Percentiles rank a stretch among this genome's conserved stretches.
Conservation (phyloP, 1,140 invertebrate genomes). For the Maconellicoccus hirsutus region DNA sequence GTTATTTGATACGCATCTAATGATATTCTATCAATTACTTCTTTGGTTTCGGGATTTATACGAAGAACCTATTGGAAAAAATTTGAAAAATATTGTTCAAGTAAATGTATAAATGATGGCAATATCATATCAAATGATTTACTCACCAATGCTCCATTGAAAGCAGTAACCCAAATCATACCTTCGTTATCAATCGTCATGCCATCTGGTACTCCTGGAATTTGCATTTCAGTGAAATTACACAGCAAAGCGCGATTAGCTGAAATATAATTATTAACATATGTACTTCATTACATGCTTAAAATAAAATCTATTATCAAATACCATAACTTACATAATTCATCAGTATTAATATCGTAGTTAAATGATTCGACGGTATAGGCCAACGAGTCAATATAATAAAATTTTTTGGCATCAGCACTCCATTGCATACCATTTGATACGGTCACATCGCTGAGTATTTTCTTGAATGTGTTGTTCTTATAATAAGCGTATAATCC, state of each 20-base stretch:
- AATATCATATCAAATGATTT: too few relatives aligned
- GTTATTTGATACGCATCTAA: slow-evolving; percentile 61
- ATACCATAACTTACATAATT: slow-evolving; percentile 31
- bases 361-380: slow-evolving; percentile 28
- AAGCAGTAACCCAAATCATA: slow-evolving; percentile 52
- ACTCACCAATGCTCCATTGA: slow-evolving; percentile 35
- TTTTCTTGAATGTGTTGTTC: neutral
- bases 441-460: slow-evolving; percentile 31
- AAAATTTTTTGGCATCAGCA: slow-evolving; percentile 35
- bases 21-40: slow-evolving; percentile 43
- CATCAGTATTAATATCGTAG: slow-evolving; percentile 28
- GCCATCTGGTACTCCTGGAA: slow-evolving; percentile 47
- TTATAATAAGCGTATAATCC: neutral
- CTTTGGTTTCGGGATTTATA: slow-evolving; percentile 40
- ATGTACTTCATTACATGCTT: too few relatives aligned
- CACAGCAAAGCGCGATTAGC: slow-evolving; percentile 37
- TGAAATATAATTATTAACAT: slow-evolving; percentile 31
- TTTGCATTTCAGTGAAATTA: slow-evolving; percentile 35
- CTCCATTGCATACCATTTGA: slow-evolving; percentile 43
- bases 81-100: too few relatives aligned
- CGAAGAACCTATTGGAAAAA: slow-evolving; percentile 37
- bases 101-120: too few relatives aligned
- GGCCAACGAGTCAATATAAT: slow-evolving; percentile 32
- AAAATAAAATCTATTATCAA: too few relatives aligned
- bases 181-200: slow-evolving; percentile 54